Conservation (phyloP, 2,797 vertebrate genomes). For the Pseudochirops corinnae region DNA sequence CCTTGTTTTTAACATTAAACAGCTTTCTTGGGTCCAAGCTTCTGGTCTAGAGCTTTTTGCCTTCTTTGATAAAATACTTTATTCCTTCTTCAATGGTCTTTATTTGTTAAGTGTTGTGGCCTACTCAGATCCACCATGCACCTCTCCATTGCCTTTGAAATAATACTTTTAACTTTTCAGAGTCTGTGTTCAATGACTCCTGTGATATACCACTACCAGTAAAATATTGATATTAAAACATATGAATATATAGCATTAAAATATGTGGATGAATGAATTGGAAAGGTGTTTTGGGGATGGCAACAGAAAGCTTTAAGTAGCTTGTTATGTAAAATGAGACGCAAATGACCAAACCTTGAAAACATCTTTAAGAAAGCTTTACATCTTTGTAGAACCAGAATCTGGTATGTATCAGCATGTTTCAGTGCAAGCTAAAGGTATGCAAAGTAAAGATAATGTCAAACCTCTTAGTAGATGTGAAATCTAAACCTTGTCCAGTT, state of each 20-base stretch:
- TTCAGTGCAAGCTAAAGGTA: background rate
- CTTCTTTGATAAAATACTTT: background rate
- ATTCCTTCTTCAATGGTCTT: background rate
- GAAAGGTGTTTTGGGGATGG: background rate
- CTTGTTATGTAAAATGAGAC: background rate
- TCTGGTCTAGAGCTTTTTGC: no score
- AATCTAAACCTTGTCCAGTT: background rate
- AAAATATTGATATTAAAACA: background rate
- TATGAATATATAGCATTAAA: background rate
- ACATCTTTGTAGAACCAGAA: background rate
- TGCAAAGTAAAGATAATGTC: background rate
- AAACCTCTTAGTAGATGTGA: background rate
- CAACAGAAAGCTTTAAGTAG: background rate
- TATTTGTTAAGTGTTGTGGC: background rate
- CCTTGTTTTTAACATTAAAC: no score
- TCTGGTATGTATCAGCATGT: background rate
- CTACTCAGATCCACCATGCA: background rate
- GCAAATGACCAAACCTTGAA: background rate
- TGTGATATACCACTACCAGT: background rate
- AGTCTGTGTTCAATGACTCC: background rate
- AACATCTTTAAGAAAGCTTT: background rate
- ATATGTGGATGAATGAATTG: background rate
- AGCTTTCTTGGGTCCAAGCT: no score
- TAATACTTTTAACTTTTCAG: background rate
- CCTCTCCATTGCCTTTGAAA: background rate